These are phyloP conservation scores for Dermolepida albohirtum DNA, from an alignment of 2,888 invertebrate species.

Conservation along the genomic window DNA sequence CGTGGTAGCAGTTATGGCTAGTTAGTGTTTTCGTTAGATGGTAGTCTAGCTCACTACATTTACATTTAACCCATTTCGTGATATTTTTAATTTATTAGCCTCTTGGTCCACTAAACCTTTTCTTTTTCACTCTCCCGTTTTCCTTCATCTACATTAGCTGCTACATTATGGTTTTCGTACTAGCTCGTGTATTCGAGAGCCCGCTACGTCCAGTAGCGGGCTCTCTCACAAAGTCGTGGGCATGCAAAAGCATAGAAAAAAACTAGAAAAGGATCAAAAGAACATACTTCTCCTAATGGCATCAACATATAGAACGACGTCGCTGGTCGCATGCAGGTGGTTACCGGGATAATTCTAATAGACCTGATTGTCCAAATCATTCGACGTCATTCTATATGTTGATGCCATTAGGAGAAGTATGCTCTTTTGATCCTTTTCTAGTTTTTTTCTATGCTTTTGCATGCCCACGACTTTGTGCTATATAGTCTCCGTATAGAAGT, in stretches of 20 bases:
- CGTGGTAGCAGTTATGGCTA: no score
- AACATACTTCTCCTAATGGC: neutral
- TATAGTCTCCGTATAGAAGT: neutral
- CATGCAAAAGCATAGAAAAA: no score
- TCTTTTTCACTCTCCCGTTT: neutral
- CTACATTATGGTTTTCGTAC: no score
- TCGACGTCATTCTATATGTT: neutral
- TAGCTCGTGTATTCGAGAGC: no score
- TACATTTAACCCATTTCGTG: neutral
- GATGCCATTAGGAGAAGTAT: slow-evolving; percentile 5
- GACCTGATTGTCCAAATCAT: slow-evolving; percentile 66
- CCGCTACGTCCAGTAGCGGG: no score
- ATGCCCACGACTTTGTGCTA: neutral
- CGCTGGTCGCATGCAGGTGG: no score
- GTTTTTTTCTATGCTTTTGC: no score
- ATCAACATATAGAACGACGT: slow-evolving; percentile 9
- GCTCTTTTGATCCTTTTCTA: neutral
- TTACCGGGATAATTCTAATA: neutral
- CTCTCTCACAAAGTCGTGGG: neutral
- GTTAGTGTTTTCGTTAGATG: neutral
- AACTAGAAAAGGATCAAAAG: neutral
- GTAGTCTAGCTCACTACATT: neutral
- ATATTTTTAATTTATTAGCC: neutral
- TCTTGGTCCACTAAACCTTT: neutral
- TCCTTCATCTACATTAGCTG: no score